Conservation (phyloP, 2,888 invertebrate species). For the Andrena chrysosceles region DNA sequence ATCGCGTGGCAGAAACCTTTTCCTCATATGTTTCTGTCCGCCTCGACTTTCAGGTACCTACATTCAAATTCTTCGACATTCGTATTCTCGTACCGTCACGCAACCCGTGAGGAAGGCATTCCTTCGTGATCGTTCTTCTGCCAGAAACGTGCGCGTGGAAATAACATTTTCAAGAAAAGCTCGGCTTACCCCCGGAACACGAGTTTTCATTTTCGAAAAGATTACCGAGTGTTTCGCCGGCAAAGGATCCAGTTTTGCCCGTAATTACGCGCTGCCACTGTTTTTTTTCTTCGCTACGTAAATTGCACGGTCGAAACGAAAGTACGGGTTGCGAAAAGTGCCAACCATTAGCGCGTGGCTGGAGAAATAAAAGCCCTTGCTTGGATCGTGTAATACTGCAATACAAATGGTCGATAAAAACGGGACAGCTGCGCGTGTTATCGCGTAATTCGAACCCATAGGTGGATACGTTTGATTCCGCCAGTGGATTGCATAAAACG, state of each 20-base stretch:
- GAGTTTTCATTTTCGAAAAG: background rate
- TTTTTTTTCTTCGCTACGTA: too few species aligned
- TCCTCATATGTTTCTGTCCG: background rate
- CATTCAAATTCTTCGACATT: slow-evolving; percentile 13
- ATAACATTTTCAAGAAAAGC: slow-evolving; percentile 22
- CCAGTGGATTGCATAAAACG: background rate
- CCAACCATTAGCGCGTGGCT: background rate
- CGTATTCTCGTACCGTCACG: slow-evolving; percentile 39
- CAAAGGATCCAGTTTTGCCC: too few species aligned
- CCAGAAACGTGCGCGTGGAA: background rate
- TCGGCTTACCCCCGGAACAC: background rate
- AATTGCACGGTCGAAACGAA: background rate
- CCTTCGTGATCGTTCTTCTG: slow-evolving; percentile 10
- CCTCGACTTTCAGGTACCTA: background rate
- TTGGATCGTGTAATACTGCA: background rate
- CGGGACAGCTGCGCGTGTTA: background rate
- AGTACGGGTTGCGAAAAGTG: background rate
- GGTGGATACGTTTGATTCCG: background rate
- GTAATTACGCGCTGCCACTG: too few species aligned
- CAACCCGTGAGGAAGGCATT: slow-evolving; percentile 13
- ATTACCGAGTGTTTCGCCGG: background rate
- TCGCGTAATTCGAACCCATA: slow-evolving; percentile 25
- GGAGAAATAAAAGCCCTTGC: slow-evolving; percentile 15
- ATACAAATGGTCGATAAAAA: background rate
- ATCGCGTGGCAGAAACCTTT: background rate